Percentiles rank a stretch among this genome's conserved stretches.
These are phyloP conservation scores for Trematomus loennbergii DNA, from an alignment of 2,113 vertebrate genomes.

Conservation along the genomic window DNA sequence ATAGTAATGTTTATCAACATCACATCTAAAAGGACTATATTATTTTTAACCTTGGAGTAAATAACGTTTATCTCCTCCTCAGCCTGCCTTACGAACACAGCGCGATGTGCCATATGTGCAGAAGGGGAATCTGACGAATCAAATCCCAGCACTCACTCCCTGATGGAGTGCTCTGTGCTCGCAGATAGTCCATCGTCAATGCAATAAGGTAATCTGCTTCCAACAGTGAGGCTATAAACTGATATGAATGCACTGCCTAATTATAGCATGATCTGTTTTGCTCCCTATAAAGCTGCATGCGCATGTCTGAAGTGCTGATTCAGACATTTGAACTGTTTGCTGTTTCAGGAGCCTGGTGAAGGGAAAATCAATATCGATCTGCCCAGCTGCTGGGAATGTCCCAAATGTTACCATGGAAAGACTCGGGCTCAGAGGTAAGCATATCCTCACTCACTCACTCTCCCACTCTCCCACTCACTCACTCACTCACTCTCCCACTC, in stretches of 20 bases:
- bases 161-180: slow-evolving; percentile 99
- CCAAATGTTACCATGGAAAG: slow-evolving; percentile 92
- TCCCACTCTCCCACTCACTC: neutral
- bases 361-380: slow-evolving; percentile 94
- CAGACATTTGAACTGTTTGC: neutral
- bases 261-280: slow-evolving; percentile 9
- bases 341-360: slow-evolving; percentile 90
- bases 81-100: slow-evolving; percentile 95
- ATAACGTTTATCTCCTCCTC: neutral
- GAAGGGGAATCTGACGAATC: slow-evolving; percentile 91
- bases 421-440: slow-evolving; percentile 82
- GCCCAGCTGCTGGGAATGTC: slow-evolving; percentile 98
- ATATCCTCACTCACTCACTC: neutral
- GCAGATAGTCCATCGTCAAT: slow-evolving; percentile 93
- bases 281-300: neutral
- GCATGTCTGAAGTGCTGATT: neutral
- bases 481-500: neutral
- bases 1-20: neutral
- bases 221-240: neutral
- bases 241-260: neutral
- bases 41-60: neutral
- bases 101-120: slow-evolving; percentile 93
- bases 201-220: slow-evolving; percentile 87
- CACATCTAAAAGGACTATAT: neutral
- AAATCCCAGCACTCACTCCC: slow-evolving; percentile 88